Base-by-base conservation (phyloP, 2,888 invertebrate genomes). In the Hecatera dysodea region DNA sequence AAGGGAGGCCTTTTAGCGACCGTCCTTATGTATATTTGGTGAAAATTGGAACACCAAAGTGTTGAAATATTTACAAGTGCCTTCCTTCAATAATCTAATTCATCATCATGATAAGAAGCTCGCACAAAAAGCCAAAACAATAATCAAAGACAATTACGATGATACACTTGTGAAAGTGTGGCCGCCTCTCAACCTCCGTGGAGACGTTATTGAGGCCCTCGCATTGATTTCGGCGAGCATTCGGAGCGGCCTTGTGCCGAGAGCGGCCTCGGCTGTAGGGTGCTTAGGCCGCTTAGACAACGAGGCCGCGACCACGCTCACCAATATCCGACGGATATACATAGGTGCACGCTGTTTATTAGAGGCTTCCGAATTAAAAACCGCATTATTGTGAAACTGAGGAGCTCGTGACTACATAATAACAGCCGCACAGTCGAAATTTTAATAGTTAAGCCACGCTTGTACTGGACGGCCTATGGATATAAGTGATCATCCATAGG, bases 281-380 rank as follows among this genome's bases (percentile, higher is more conserved):
- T 89, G 86, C 92, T 92, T 86, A 81, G 86, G 72, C 57, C 57
- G 85, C 86, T 80, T 72, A 88, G 86, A 78, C 82, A 80, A 74
- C 91, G 91, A 92, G 92, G 93, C 86, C 87, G 70, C 64, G 82
- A 60, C 15, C 82, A 27, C 48, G 60, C 83, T 75, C 86, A 85
- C 89, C 89, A 90, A 93, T 92, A 93, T 92, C 90, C 90, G 89
- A 80, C 85, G 85, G 88, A 87, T 88, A 86, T n/a, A n/a, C n/a
- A n/a, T 86, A 85, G 82, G 81, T 78, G 81, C 78, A 72, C 75
- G 70, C 39, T 68, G 70, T 78, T 82, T 81, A 82, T 78, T 71
- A 70, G 15, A 61, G 72, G 22, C 59, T 81, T 75, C 44, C 24
- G 33, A 63, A 65, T 67, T 55, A 50, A 46, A 56, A 67, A 24